Base-by-base conservation (phyloP, 2,888 invertebrate genomes). In the Ophion ellenae region DNA sequence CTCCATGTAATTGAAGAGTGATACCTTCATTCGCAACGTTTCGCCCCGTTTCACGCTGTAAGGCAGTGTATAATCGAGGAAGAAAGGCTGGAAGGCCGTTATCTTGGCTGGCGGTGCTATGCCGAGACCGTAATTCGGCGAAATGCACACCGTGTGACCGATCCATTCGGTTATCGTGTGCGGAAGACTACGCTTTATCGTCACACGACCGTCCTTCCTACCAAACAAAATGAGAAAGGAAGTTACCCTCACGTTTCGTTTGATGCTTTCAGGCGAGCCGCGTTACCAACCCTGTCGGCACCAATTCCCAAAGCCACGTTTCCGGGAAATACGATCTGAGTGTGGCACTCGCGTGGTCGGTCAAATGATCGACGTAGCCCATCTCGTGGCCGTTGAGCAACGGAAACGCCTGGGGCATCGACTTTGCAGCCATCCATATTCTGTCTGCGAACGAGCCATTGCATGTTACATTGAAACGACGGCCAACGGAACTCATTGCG, bases 1-100 rank as follows among this genome's bases (percentile, higher is more conserved):
- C 78, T 96, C 95, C 89, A 97, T 94, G 91, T 97, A 97, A 94
- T 97, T 97, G 94, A 96, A 97, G 66, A 97, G 94, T 0, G 96
- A 95, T 24, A 97, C 96, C 86, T 96, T 95, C 73, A 97, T 93
- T 71, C 96, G 95, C 40, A 96, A 93, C 20, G 95, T 93, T 94
- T 97, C 97, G 0, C 96, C 96, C 2, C 96, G 95, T 81, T 96
- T 96, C 0, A 97, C 95, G 0, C 96, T 95, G 84, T 96, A 96
- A 0, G 97, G 97, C 24, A 96, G 94, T 81, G 96, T 95, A 53
- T 97, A 96, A 88, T 97, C 96, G 36, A 97, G 95, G 94, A 97
- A 97, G 93, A 97, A 97, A 7, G 97, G 96, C 82, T 97, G 96
- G 93, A 97, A 97, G 32, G 95, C 95, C 1, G 94, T 95, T 83